Evolutionary conservation across 1,140 invertebrate species (phyloP).

Genomic region (Hycleus phaleratus): DNA sequence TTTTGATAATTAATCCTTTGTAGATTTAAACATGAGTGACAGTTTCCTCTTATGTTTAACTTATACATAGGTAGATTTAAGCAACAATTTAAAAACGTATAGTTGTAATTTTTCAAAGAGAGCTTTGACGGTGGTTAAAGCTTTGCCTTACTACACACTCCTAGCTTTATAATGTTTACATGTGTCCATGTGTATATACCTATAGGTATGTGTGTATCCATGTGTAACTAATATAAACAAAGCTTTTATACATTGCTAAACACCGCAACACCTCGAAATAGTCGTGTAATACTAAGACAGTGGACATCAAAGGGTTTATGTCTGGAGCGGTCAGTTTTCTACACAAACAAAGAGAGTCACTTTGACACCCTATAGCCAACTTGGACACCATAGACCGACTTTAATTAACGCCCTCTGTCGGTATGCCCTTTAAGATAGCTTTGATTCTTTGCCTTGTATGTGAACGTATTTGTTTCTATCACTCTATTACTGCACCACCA

Average conservation of each 20-base stretch:
- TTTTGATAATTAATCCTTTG: too few species aligned
- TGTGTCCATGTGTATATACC: too few species aligned
- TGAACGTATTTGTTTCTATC: too few species aligned
- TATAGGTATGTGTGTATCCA: conserved; percentile 3
- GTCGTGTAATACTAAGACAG: conserved; percentile 38
- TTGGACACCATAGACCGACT: conserved; percentile 28
- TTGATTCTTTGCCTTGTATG: conserved; percentile 18
- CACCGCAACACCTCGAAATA: conserved; percentile 38
- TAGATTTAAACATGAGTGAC: conserved; percentile 8
- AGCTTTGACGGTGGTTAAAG: background rate
- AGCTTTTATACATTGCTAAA: conserved; percentile 37
- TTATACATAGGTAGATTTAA: conserved; percentile 4
- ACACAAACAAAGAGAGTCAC: conserved; percentile 29
- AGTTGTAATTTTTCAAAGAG: conserved; percentile 8
- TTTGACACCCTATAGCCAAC: conserved; percentile 37
- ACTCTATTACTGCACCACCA: too few species aligned
- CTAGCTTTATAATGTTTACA: conserved; percentile 16
- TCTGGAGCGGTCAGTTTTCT: conserved; percentile 35
- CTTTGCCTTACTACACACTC: conserved; percentile 4
- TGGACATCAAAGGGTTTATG: conserved; percentile 38
- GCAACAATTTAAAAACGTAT: background rate
- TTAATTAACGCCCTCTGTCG: conserved; percentile 39
- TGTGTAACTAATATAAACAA: conserved; percentile 20
- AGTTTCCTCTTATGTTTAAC: conserved; percentile 19
- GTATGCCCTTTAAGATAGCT: conserved; percentile 35